Base-by-base conservation (phyloP, 2,888 invertebrate genomes). In the Meghimatium bilineatum region DNA sequence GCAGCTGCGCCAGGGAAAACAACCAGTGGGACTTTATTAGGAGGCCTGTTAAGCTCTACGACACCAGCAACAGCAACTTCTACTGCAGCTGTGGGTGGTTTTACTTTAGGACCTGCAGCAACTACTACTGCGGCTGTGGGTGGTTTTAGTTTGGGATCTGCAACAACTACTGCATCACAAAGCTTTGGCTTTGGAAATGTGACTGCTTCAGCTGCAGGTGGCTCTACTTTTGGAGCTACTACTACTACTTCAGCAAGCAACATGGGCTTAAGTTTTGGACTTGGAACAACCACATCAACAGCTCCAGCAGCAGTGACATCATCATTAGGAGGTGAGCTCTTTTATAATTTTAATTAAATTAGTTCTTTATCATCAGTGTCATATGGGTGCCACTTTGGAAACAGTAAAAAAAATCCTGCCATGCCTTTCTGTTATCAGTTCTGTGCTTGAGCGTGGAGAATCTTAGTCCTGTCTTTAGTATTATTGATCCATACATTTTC, bases 1-100 rank as follows among this genome's bases (percentile, higher is more conserved):
- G 83, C 88, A 38, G 81, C 89, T 34, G 84, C 89, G 36, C 29
- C 90, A 63, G 82, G 87, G 10, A 69, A 87, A 67, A 56, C 29
- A 14, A 34, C 56, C 34, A 49, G 49, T 60, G 74, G 72, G 49
- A 76, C 63, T 0, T 32, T 69, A n/a, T 86, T 88, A 71, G 87
- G 88, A 36, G 52, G 79, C 32, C 34, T 82, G 63, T n/a, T 85
- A 20, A 74, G 74, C 66, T 63, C 80, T 34, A 75, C 78, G 14
- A 20, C 85, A 23, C 32, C 86, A 81, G 69, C 79, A 23, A 26
- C 66, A n/a, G 20, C 78, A 23, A 29, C 66, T 38, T 36, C 34
- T 8, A 17, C 56, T 12, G 23, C 56, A 23, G 56, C 56, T 14
- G 20, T 20, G 3, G 17, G 56, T 56, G 56, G 56, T 52, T 83